These are phyloP conservation scores for Stomatorhinus ivindoensis DNA, from an alignment of 2,113 vertebrate species.

Conservation along the genomic window DNA sequence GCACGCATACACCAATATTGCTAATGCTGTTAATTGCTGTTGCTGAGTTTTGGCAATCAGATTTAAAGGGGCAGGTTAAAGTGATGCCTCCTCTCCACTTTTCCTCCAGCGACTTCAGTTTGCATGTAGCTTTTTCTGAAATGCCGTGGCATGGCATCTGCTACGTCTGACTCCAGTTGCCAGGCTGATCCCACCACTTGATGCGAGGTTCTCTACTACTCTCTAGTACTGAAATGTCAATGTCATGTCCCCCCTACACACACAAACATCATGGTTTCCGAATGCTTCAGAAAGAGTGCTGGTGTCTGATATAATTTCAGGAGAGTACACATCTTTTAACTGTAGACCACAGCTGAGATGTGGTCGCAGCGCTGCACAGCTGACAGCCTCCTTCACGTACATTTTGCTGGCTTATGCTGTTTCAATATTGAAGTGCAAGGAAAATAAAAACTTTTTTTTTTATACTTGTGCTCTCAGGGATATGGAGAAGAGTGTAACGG, in stretches of 20 bases:
- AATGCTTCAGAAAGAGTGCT: not conserved
- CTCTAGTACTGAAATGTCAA: not conserved
- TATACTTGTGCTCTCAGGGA: not conserved
- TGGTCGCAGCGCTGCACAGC: not conserved
- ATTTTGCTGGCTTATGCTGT: not conserved
- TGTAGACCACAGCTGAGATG: not conserved
- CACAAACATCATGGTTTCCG: not conserved
- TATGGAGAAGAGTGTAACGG: not conserved
- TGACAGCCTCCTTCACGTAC: not conserved
- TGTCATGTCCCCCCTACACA: not conserved
- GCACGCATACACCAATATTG: not conserved
- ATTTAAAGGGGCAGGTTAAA: not conserved
- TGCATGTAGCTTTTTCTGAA: not conserved
- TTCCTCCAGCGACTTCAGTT: not conserved
- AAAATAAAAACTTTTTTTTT: not conserved
- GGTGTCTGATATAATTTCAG: not conserved
- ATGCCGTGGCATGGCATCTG: not conserved
- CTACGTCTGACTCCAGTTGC: not conserved
- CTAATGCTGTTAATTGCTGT: not conserved
- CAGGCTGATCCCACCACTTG: not conserved
- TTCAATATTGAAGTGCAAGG: not conserved
- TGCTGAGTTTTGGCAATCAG: not conserved
- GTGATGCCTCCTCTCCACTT: not conserved
- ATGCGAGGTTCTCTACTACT: not conserved
- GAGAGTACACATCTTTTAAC: not conserved